Evolutionary conservation across 2,113 vertebrate genomes (phyloP).

Genomic region (Gulo gulo): DNA sequence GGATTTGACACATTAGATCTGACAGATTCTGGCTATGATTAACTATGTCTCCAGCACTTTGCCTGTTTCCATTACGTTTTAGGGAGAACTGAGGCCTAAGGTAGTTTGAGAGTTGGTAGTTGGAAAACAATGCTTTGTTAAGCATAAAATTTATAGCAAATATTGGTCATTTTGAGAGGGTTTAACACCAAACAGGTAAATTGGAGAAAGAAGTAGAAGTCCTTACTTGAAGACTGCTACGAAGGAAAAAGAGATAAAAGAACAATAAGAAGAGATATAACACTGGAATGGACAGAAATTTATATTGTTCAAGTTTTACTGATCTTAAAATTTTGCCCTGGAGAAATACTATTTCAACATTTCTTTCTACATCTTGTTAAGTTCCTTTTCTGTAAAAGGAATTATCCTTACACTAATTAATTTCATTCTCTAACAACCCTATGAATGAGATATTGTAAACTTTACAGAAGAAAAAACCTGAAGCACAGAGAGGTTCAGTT

Average conservation of each 20-base stretch:
- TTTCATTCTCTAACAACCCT: neutral
- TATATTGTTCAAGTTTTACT: neutral
- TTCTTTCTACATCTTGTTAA: neutral
- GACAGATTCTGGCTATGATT: neutral
- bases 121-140: neutral
- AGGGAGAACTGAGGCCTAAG: neutral
- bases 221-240: neutral
- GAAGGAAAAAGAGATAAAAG: neutral
- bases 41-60: neutral
- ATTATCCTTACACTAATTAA: neutral
- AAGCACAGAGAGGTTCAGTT: neutral
- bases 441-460: neutral
- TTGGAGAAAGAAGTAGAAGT: neutral
- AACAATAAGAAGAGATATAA: neutral
- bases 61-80: neutral
- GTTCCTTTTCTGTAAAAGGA: neutral
- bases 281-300: neutral
- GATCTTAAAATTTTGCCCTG: neutral
- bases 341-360: neutral
- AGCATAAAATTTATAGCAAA: neutral
- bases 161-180: neutral
- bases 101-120: neutral
- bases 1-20: neutral
- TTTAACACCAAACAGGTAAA: neutral
- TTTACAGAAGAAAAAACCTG: neutral